A percentile compares a stretch with the other conserved stretches of the same genome.
Conservation (phyloP, 1,140 invertebrate species). For the Psilanteris sp. region DNA sequence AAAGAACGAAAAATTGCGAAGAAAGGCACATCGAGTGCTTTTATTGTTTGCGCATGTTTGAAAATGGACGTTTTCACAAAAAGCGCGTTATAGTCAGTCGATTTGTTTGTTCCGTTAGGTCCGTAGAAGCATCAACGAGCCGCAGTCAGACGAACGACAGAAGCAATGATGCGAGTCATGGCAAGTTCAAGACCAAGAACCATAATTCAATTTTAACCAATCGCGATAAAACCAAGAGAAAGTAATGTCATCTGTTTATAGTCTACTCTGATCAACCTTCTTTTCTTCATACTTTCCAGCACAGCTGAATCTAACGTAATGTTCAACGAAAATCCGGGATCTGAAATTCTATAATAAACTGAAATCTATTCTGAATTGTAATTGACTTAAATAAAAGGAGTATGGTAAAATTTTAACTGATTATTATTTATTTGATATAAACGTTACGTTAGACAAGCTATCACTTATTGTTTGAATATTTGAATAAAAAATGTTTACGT, state of each 20-base stretch:
- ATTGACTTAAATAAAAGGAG: slow-evolving; percentile 38
- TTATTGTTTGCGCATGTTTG: slow-evolving; percentile 52
- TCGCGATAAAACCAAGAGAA: slow-evolving; percentile 77
- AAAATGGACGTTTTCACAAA: neutral
- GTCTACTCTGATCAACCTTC: slow-evolving; percentile 1
- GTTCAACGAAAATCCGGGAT: slow-evolving; percentile 24
- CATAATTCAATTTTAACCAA: slow-evolving; percentile 71
- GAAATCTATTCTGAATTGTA: slow-evolving; percentile 4
- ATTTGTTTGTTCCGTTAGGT: slow-evolving; percentile 72
- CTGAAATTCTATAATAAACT: too few species aligned
- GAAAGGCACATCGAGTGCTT: slow-evolving; percentile 18
- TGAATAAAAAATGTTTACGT: too few species aligned
- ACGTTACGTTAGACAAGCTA: slow-evolving; percentile 54
- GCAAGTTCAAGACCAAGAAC: slow-evolving; percentile 72
- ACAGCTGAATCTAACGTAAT: slow-evolving; percentile 58
- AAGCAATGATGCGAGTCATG: slow-evolving; percentile 69
- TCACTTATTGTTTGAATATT: slow-evolving; percentile 10
- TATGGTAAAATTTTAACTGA: neutral
- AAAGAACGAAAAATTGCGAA: neutral
- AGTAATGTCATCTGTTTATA: slow-evolving; percentile 64
- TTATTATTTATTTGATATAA: slow-evolving; percentile 31
- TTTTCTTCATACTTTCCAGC: neutral
- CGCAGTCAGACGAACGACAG: slow-evolving; percentile 71
- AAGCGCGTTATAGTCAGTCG: slow-evolving; percentile 47
- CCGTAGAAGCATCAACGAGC: slow-evolving; percentile 76